Evolutionary conservation across 2,888 invertebrate genomes (phyloP).

Genomic region (Cheilosia vulpina): DNA sequence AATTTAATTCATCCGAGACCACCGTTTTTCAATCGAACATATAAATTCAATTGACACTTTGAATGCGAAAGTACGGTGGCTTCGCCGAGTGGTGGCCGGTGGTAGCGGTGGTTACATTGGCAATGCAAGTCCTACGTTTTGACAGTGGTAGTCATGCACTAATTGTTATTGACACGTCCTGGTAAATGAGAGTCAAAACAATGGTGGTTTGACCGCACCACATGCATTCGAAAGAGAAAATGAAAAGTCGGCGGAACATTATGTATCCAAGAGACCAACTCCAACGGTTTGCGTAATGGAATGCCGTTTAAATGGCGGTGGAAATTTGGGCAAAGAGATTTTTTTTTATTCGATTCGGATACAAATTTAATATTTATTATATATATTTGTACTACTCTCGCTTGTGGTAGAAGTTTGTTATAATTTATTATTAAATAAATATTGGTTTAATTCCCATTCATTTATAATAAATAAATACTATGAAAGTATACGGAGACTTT

Average conservation of each 20-base stretch:
- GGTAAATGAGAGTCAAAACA: constrained; percentile 42
- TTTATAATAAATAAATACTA: too few species aligned
- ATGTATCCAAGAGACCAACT: not conserved
- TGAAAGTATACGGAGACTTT: too few species aligned
- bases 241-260: not conserved
- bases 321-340: too few species aligned
- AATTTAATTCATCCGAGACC: constrained; percentile 64
- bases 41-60: constrained; percentile 66
- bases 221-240: constrained; percentile 1
- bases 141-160: constrained; percentile 52
- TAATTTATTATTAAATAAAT: too few species aligned
- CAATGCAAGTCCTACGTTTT: constrained; percentile 22
- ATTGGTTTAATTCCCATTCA: too few species aligned
- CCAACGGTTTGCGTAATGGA: too few species aligned
- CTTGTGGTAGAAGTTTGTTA: too few species aligned
- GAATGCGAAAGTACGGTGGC: constrained; percentile 8
- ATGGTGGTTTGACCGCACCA: constrained; percentile 32
- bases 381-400: too few species aligned
- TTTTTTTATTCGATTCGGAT: too few species aligned
- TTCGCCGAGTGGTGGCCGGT: not conserved
- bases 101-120: constrained; percentile 17
- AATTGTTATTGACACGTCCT: constrained; percentile 65
- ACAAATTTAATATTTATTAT: too few species aligned
- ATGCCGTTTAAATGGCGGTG: too few species aligned
- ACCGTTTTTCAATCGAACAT: constrained; percentile 52